Base-by-base conservation (phyloP, 2,113 vertebrate genomes). In the Myocastor coypus region DNA sequence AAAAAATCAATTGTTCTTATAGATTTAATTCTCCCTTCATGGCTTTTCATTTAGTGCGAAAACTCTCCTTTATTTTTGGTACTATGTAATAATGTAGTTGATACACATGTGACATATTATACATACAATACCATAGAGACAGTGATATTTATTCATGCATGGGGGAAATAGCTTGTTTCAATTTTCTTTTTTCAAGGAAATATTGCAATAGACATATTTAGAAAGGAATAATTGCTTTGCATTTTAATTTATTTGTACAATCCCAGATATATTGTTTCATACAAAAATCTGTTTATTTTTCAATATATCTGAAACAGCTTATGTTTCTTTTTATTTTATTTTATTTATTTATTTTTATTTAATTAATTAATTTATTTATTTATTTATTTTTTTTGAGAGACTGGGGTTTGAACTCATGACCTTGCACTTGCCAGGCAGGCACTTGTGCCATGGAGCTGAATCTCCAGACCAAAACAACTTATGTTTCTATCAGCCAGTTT, bases 251-350 rank as follows among this genome's bases (percentile, higher is more conserved):
- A 37, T 57, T 83, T 68, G 13, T 55, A 30, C 5, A 57, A 20
- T 64, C 73, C 24, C 73, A 69, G 66, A 61, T 78, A 42, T 71
- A 86, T 52, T 93, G 16, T 66, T 91, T 89, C 77, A 52, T 64
- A 75, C 17, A 75, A 95, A 92, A 32, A 89, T 83, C 8, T 78
- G 55, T 50, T 89, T 89, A 50, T 40, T 34, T 85, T 95, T 94
- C 50, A 89, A 93, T 46, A 68, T 8, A 83, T 83, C 85, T 89
- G 40, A 55, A 88, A 59, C 30, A 89, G 81, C 50, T 94, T 71
- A 89, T n/a, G 4, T 61, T 89, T 85, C 61, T 12, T 46, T 46
- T n/a, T n/a, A n/a, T n/a, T n/a, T n/a, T n/a, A n/a, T n/a, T n/a
- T n/a, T n/a, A n/a, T n/a, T n/a, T n/a, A n/a, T n/a, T n/a, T n/a